Evolutionary conservation across 2,113 vertebrate genomes (phyloP), one percentile per base, ranked within the genome.

Genomic region (Pionites leucogaster): DNA sequence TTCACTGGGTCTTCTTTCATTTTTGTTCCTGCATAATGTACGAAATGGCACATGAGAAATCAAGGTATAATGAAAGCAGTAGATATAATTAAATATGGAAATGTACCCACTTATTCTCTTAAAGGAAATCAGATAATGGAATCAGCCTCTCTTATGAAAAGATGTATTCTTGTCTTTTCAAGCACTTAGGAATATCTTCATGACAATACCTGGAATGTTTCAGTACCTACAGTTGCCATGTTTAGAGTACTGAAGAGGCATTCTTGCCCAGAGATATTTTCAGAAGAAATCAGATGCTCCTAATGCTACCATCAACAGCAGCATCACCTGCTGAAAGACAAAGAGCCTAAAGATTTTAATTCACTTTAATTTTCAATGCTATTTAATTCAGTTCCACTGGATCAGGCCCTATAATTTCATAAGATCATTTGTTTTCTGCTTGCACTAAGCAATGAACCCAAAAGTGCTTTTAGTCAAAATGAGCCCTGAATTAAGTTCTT

Each of bases 31-130:
- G 74, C 64, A 94, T 94, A 97, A 96, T 93, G 55, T 63, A 96
- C 94, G 77, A 84, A 93, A 93, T 69, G 37, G 33, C 57, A 94
- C 65, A 84, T 75, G 87, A 80, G 60, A 93, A 88, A 64, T 65
- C 31, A 88, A 90, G 82, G 79, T 68, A 57, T 86, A 84, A 88
- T 84, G 80, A 92, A 96, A 94, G 65, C 57, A 78, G 70, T 13
- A 87, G 72, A 62, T 90, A 95, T 96, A 96, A 96, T 96, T 95
- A 94, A 97, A 96, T 91, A 95, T 72, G 57, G 89, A 95, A 96
- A 69, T 65, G 57, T 91, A 72, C 5, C 57, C 92, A 91, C 57
- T 22, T 93, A 80, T 95, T 97, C 96, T 88, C 83, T 86, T 94
- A 76, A 49, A 96, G 74, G 28, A 96, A 88, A 95, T 88, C 88